A percentile compares a stretch with the other conserved stretches of the same genome.
phyloP scores from a whole-genome alignment of 2,113 vertebrate species.

The Bos indicus region DNA sequence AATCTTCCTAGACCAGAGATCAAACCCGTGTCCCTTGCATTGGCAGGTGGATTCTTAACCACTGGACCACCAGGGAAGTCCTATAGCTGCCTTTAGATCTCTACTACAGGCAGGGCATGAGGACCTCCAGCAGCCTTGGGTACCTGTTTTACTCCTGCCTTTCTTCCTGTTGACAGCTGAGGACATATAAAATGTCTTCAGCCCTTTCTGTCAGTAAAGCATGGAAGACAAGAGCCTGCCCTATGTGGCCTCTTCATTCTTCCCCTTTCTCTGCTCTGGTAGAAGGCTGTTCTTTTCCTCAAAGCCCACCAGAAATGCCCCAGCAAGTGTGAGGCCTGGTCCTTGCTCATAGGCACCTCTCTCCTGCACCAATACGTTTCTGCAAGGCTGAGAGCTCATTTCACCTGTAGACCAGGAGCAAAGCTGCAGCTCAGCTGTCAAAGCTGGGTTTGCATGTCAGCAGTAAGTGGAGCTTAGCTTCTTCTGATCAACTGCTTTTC shows the following conservation, averaged over 20 bases:
- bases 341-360: not conserved
- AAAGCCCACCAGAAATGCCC: not conserved
- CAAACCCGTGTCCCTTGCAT: not conserved
- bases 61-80: not conserved
- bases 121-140: not conserved
- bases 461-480: not conserved
- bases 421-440: not conserved
- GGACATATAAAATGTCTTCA: not conserved
- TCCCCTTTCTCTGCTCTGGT: not conserved
- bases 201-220: not conserved
- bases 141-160: not conserved
- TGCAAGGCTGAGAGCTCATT: not conserved
- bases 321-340: not conserved
- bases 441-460: not conserved
- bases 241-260: not conserved
- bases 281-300: not conserved
- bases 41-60: not conserved
- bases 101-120: not conserved
- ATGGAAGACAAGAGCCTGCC: not conserved
- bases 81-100: not conserved
- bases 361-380: not conserved
- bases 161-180: not conserved
- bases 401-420: not conserved
- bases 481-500: not conserved
- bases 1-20: not conserved